Base-by-base conservation (phyloP, 2,888 invertebrate species). In the Nomada ferruginata region DNA sequence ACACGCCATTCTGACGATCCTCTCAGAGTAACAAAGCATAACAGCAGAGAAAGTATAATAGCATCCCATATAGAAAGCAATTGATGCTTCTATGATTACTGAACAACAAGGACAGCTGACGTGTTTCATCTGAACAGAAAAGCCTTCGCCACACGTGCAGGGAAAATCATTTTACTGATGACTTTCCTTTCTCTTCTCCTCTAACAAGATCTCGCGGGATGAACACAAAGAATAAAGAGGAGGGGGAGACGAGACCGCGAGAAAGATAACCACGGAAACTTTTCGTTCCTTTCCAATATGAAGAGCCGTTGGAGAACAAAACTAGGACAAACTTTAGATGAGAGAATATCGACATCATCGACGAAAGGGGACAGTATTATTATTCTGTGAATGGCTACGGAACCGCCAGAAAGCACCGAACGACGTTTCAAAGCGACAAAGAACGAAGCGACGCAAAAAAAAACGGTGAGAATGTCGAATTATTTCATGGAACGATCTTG, bases 321-420 rank as follows among this genome's bases (percentile, higher is more conserved):
- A 88, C 83, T 86, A 53, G 86, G 79, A 23, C 82, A 80, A 86
- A 87, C 86, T 87, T 76, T 77, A 63, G 86, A 77, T 76, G 69
- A 77, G 69, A 36, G 77, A 74, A 83, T 83, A 83, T 79, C 69
- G 79, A 84, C 84, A 82, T 76, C 72, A 61, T 53, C 76, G 72
- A 20, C 29, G 55, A 69, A 63, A 63, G 70, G 71, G 66, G 71
- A 82, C 82, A 82, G 53, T 76, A 71, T 82, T 82, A 76, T 69
- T 75, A 76, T 69, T 76, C 66, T 42, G 57, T 26, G 52, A 60
- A 61, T 53, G 85, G 64, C 79, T 70, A 70, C 71, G 64, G 71
- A 76, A 59, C 23, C 11, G 11, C 26, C 63, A 15, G 59, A 53
- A 72, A 65, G 53, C 55, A 61, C 53, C 70, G 66, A 42, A 50